Conservation (phyloP, 30 jellyfish, hydroid and myxozoan genomes). For the Turritopsis rubra region DNA sequence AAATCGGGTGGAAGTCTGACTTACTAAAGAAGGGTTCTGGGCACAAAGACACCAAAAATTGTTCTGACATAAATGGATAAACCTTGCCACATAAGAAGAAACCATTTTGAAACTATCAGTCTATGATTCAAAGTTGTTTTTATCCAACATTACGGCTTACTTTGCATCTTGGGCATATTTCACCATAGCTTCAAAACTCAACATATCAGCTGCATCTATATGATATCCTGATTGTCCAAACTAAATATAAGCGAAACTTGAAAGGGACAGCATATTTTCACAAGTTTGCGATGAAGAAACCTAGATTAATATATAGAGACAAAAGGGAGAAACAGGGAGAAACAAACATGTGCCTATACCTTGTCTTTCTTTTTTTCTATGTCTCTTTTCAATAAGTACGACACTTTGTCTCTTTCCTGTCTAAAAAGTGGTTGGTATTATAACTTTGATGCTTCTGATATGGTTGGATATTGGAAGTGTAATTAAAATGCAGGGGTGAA, state of each 20-base stretch:
- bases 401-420: slow-evolving; percentile 50
- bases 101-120: too few relatives aligned
- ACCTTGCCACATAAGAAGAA: too few relatives aligned
- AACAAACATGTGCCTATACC: background rate
- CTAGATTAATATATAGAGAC: too few relatives aligned
- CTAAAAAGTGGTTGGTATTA: slow-evolving; percentile 34
- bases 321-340: background rate
- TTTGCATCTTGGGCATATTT: slow-evolving; percentile 65
- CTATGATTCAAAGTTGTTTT: too few relatives aligned
- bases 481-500: too few relatives aligned
- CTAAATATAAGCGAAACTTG: background rate
- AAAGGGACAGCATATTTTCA: background rate
- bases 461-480: too few relatives aligned
- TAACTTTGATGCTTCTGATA: too few relatives aligned
- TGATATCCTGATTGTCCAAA: slow-evolving; percentile 9
- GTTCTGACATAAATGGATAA: too few relatives aligned
- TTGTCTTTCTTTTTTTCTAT: slow-evolving; percentile 45
- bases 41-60: too few relatives aligned
- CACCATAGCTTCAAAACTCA: slow-evolving; percentile 76
- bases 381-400: slow-evolving; percentile 45
- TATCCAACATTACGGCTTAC: slow-evolving; percentile 27
- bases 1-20: too few relatives aligned
- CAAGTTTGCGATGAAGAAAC: too few relatives aligned
- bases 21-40: too few relatives aligned
- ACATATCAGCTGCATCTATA: slow-evolving; percentile 30